Conservation (phyloP, 2,888 invertebrate genomes). For the Loripinus fragilis region DNA sequence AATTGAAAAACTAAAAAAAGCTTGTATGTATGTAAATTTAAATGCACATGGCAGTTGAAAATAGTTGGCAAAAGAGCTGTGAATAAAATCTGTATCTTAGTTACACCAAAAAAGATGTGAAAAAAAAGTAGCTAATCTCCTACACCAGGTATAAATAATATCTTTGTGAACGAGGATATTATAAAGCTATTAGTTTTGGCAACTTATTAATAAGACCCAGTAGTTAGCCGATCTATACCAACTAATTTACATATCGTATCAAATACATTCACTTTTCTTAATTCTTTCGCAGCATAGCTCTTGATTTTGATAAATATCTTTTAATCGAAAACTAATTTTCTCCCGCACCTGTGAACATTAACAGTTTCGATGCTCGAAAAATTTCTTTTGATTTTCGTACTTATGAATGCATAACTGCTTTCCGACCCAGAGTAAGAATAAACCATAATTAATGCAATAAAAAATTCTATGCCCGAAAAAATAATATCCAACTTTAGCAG, state of each 20-base stretch:
- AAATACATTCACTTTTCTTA: slow-evolving; percentile 22
- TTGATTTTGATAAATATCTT: slow-evolving; percentile 26
- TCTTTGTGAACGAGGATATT: neutral
- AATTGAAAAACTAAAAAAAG: no score
- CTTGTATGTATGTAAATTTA: no score
- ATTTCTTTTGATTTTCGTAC: slow-evolving; percentile 54
- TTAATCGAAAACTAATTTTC: slow-evolving; percentile 55
- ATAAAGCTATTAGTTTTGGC: slow-evolving; percentile 18
- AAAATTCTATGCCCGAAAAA: slow-evolving; percentile 50
- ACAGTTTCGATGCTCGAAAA: slow-evolving; percentile 58
- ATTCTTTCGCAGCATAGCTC: slow-evolving; percentile 7
- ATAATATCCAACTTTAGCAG: slow-evolving; percentile 30
- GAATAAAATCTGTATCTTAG: neutral
- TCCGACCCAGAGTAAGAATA: slow-evolving; percentile 44
- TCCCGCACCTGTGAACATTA: slow-evolving; percentile 61
- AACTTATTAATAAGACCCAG: slow-evolving; percentile 18
- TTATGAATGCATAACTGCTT: slow-evolving; percentile 37
- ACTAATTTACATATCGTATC: slow-evolving; percentile 19
- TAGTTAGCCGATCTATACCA: neutral
- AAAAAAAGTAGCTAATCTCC: neutral
- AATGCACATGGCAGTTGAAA: no score
- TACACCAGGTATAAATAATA: slow-evolving; percentile 11
- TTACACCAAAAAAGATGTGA: neutral
- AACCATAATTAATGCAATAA: slow-evolving; percentile 65
- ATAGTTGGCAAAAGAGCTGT: no score